phyloP scores from a whole-genome alignment of 2,113 vertebrate genomes.

The Scolopax mira region DNA sequence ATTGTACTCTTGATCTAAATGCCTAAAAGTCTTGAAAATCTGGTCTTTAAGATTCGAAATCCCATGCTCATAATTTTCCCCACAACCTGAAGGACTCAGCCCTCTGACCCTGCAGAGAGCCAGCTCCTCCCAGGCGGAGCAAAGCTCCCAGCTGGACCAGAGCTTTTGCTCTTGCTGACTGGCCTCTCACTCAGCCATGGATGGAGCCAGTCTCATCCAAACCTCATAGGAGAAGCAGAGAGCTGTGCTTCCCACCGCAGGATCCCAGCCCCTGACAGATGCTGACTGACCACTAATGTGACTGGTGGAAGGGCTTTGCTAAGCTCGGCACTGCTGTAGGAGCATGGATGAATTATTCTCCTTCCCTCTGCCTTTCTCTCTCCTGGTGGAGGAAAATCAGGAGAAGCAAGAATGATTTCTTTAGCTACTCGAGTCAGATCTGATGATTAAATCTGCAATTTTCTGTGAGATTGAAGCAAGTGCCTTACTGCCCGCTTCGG shows the following conservation, averaged over 20 bases:
- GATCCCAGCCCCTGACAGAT: not conserved
- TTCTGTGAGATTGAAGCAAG: not conserved
- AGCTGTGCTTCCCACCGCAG: not conserved
- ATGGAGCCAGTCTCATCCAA: not conserved
- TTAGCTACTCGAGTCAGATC: constrained; percentile 10
- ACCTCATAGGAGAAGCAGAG: not conserved
- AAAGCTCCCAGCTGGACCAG: not conserved
- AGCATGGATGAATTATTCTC: not conserved
- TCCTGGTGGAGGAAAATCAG: not conserved
- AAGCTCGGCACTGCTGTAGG: not conserved
- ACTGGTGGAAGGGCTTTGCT: not conserved
- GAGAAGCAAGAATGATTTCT: not conserved
- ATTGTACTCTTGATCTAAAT: not conserved
- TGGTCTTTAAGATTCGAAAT: not conserved
- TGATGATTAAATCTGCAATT: constrained; percentile 34
- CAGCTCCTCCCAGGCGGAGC: too few species aligned
- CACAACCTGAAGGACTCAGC: accelerated
- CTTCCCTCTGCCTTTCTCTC: not conserved
- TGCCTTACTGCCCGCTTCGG: not conserved
- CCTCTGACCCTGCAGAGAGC: accelerated
- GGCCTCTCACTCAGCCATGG: accelerated
- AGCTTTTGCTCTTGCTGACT: not conserved
- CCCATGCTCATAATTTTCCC: not conserved
- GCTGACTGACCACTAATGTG: not conserved
- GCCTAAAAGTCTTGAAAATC: not conserved